A percentile compares a stretch with the other conserved stretches of the same genome.
phyloP scores from a whole-genome alignment of 1,140 invertebrate species.

The Bathynomus jamesi region DNA sequence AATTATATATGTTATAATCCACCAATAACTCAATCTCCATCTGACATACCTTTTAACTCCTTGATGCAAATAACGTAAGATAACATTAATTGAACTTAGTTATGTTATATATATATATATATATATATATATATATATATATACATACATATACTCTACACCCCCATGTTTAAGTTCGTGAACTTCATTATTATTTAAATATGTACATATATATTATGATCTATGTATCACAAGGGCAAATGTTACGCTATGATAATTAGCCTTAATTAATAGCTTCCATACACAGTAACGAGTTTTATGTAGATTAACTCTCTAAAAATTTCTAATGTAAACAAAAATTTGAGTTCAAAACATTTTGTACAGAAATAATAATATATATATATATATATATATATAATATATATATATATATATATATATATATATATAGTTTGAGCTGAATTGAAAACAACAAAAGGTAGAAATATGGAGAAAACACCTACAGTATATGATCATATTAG shows the following conservation, averaged over 20 bases:
- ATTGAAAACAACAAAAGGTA: too few relatives aligned
- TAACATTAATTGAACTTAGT: neutral
- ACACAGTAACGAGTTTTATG: neutral
- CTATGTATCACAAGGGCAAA: neutral
- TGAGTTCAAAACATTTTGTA: neutral
- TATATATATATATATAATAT: slow-evolving; percentile 2
- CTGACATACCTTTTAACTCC: neutral
- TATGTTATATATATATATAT: neutral
- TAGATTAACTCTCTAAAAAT: neutral
- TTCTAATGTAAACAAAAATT: neutral
- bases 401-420: neutral
- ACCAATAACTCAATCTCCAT: neutral
- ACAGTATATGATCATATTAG: neutral
- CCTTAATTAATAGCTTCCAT: neutral
- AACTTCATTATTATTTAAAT: too few relatives aligned
- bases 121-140: slow-evolving; percentile 3
- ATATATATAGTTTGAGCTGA: too few relatives aligned
- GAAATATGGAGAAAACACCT: neutral
- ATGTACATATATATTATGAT: neutral
- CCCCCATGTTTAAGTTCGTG: too few relatives aligned
- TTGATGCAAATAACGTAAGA: neutral
- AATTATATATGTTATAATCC: neutral
- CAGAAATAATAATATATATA: neutral
- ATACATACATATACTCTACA: neutral
- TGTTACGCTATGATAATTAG: neutral